Conservation (phyloP, 2,888 invertebrate species). For the Dimorphilus gyrociliatus region DNA sequence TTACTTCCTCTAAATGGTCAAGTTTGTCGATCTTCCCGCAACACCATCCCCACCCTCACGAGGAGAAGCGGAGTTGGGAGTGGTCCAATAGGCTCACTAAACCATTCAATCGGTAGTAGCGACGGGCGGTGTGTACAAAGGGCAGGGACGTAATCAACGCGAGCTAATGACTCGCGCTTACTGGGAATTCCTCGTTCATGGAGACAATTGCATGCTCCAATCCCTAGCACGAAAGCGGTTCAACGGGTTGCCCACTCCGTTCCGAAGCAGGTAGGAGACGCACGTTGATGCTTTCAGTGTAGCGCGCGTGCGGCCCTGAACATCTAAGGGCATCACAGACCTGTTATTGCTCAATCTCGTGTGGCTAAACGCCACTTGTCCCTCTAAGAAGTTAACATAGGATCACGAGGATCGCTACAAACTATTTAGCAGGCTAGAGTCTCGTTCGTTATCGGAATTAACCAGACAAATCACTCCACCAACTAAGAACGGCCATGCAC, state of each 20-base stretch:
- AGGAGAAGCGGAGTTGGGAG: too few species aligned
- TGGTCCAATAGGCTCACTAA: too few species aligned
- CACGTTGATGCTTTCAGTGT: slow-evolving; percentile 33
- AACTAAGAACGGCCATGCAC: too few species aligned
- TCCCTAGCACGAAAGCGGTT: slow-evolving; percentile 53
- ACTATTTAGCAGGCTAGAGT: too few species aligned
- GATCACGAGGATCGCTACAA: too few species aligned
- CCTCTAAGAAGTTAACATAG: slow-evolving; percentile 46
- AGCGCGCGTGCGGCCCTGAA: slow-evolving; percentile 48
- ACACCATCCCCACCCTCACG: too few species aligned
- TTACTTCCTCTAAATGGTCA: slow-evolving; percentile 47
- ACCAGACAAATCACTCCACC: too few species aligned
- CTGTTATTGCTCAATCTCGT: slow-evolving; percentile 48
- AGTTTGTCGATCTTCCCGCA: slow-evolving; percentile 48
- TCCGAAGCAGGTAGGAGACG: slow-evolving; percentile 42
- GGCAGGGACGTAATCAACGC: slow-evolving; percentile 53
- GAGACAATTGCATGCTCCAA: too few species aligned
- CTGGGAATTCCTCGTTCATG: slow-evolving; percentile 51
- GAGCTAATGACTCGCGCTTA: slow-evolving; percentile 52
- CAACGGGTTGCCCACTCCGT: slow-evolving; percentile 51
- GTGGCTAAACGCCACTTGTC: slow-evolving; percentile 47
- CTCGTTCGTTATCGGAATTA: too few species aligned
- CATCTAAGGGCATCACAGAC: slow-evolving; percentile 52
- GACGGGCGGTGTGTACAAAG: slow-evolving; percentile 56
- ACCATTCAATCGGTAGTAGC: slow-evolving; percentile 54